phyloP scores from a whole-genome alignment of 1,140 invertebrate species.

The Drosophila sp. region DNA sequence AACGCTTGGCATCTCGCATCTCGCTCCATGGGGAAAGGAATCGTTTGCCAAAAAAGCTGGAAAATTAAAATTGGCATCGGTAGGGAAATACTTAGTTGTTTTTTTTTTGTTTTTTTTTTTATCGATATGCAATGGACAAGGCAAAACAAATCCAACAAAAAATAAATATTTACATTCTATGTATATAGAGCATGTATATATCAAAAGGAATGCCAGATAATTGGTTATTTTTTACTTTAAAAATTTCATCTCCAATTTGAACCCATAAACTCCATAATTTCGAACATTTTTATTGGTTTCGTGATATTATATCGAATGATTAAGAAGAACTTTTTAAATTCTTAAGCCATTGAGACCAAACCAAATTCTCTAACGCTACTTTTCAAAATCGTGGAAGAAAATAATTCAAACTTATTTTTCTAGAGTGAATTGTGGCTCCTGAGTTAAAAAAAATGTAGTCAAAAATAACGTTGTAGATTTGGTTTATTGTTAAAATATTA shows the following conservation, averaged over 20 bases:
- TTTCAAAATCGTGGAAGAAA: too few relatives aligned
- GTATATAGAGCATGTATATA: not conserved
- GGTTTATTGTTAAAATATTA: too few relatives aligned
- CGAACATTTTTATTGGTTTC: too few relatives aligned
- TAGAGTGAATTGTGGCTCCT: too few relatives aligned
- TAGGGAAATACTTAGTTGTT: not conserved
- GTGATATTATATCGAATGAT: too few relatives aligned
- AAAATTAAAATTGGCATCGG: constrained; percentile 46
- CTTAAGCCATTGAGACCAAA: too few relatives aligned
- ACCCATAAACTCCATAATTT: too few relatives aligned
- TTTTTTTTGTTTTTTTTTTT: not conserved
- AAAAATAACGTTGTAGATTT: too few relatives aligned
- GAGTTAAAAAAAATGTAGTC: too few relatives aligned
- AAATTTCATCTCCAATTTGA: not conserved
- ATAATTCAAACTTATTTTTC: too few relatives aligned
- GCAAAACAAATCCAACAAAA: not conserved
- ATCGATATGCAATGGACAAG: constrained; percentile 9
- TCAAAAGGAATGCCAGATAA: not conserved
- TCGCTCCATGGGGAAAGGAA: not conserved
- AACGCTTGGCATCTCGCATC: not conserved
- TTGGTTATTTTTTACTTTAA: not conserved
- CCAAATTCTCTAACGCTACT: too few relatives aligned
- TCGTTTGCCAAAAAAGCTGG: constrained; percentile 35
- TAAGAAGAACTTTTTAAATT: too few relatives aligned
- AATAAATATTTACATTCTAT: not conserved